Evolutionary conservation across 2,888 invertebrate species (phyloP), one percentile per base, ranked within the genome.

Genomic region (Tortricodes alternella): DNA sequence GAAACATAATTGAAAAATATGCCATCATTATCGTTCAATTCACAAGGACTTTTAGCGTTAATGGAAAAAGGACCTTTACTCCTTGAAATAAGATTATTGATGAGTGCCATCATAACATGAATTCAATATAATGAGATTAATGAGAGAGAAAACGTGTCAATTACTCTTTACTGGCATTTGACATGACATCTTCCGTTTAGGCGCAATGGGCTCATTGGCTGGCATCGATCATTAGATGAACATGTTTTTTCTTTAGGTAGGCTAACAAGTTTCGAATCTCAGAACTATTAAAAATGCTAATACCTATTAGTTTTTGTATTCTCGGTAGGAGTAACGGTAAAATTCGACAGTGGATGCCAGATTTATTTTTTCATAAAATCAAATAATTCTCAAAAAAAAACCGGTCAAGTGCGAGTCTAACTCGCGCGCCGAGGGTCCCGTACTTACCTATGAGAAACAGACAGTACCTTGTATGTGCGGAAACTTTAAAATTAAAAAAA

Each of bases 111-210:
- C 37, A 7, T 24, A 37, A 48, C 24, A 46, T 29, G 44, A 37
- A 37, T 35, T 46, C 16, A 16, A 11, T 38, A 15, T 29, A 29
- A 37, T 37, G 37, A 29, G 44, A 11, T n/a, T 23, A 24, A 11
- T 16, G 16, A 15, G 29, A 21, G 15, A 16, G n/a, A 21, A 53
- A 38, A 53, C 29, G 16, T 44, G 27, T 29, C 53, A 46, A 53
- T 53, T 53, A 53, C 18, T 52, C 44, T 24, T 52, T 19, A 44
- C 15, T 51, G 39, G 18, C 15, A 49, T 24, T 29, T 15, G 23
- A 15, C 39, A 50, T 50, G 50, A 32, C 50, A 34, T 34, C 21
- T 23, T 34, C 15, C 41, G 41, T 51, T 51, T 51, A 34, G 32
- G 9, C 13, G 16, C 15, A 39, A 39, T 38, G n/a, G 32, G 8